Evolutionary conservation across 2,888 invertebrate genomes (phyloP).

Genomic region (Pseudococcus longispinus): DNA sequence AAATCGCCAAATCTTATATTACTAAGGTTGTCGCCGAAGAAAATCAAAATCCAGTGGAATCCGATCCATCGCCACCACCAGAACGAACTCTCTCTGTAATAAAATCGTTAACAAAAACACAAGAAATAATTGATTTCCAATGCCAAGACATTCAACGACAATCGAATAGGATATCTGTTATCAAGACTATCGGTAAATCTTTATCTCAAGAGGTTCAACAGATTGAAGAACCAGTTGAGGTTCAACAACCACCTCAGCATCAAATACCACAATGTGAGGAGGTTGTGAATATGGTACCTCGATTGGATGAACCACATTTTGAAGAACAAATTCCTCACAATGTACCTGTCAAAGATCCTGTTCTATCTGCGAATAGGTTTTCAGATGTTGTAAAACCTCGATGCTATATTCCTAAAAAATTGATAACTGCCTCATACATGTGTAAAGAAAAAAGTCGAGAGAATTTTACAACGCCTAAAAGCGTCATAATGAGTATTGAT

Average conservation of each 20-base stretch:
- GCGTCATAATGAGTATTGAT: neutral
- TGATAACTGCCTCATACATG: slow-evolving; percentile 18
- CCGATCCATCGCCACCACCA: neutral
- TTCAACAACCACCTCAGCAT: neutral
- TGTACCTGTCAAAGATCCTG: neutral
- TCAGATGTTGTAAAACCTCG: neutral
- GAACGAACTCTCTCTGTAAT: neutral
- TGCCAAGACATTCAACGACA: neutral
- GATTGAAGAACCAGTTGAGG: neutral
- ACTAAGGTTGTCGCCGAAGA: slow-evolving; percentile 52
- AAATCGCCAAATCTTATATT: slow-evolving; percentile 50
- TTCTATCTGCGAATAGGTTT: neutral
- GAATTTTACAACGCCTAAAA: neutral
- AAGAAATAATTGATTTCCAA: neutral
- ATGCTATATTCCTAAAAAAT: neutral
- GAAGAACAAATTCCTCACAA: neutral
- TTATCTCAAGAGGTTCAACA: neutral
- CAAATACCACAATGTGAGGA: neutral
- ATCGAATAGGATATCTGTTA: neutral
- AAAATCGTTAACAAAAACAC: neutral
- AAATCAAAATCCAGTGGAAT: neutral
- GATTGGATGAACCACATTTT: neutral
- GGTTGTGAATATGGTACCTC: neutral
- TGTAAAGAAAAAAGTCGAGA: neutral
- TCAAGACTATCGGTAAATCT: neutral